A percentile compares a stretch with the other conserved stretches of the same genome.
phyloP scores from a whole-genome alignment of 1,140 invertebrate genomes.

The Lysiphlebus fabarum region DNA sequence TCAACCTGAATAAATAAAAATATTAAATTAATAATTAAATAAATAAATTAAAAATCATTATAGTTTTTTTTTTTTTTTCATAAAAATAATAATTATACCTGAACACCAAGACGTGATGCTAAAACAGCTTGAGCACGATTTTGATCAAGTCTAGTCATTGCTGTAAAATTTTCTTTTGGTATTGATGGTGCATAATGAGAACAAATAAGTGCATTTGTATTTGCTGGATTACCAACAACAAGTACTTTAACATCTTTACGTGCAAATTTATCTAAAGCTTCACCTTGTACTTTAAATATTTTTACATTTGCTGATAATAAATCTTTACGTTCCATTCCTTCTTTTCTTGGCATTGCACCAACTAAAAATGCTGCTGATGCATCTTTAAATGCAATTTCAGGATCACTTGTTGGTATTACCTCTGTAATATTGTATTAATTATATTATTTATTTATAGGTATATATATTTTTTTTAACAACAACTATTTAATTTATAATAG shows the following conservation, averaged over 20 bases:
- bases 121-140: conserved; percentile 89
- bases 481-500: conserved; percentile 2
- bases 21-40: neutral
- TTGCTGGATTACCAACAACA: conserved; percentile 99
- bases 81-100: conserved; percentile 27
- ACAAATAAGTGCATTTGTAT: conserved; percentile 97
- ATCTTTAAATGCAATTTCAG: conserved; percentile 88
- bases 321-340: conserved; percentile 99
- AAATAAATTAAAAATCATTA: neutral
- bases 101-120: conserved; percentile 63
- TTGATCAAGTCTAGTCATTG: conserved; percentile 97
- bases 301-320: conserved; percentile 93
- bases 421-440: conserved; percentile 49
- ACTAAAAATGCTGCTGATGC: conserved; percentile 97
- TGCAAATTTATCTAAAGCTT: conserved; percentile 88
- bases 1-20: conserved; percentile 56
- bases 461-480: neutral
- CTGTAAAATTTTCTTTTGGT: conserved; percentile 94
- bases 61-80: too few species aligned
- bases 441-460: neutral
- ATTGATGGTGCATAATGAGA: conserved; percentile 97
- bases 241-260: conserved; percentile 94
- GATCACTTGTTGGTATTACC: conserved; percentile 84
- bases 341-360: conserved; percentile 95
- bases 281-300: conserved; percentile 95